Percentiles rank a stretch among this genome's conserved stretches.
phyloP scores from a whole-genome alignment of 2,113 vertebrate genomes.

The Panthera leo region DNA sequence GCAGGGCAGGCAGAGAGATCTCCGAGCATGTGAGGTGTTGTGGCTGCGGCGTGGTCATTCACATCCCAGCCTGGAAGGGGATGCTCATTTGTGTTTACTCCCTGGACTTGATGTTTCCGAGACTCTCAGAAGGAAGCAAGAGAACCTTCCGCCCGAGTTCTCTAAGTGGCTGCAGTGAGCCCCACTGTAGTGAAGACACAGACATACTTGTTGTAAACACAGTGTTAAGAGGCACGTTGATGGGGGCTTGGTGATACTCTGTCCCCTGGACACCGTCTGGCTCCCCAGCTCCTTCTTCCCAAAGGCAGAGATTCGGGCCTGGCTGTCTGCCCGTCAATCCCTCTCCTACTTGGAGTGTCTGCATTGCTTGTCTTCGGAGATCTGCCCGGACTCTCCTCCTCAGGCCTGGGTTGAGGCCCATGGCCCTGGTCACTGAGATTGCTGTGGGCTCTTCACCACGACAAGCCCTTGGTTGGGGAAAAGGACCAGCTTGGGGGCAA shows the following conservation, averaged over 20 bases:
- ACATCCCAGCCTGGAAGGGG: neutral
- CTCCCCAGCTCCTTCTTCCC: neutral
- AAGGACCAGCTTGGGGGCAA: neutral
- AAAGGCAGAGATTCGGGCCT: neutral
- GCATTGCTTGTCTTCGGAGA: neutral
- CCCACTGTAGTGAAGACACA: neutral
- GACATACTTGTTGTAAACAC: neutral
- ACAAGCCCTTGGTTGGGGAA: neutral
- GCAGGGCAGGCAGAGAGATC: neutral
- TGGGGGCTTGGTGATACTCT: neutral
- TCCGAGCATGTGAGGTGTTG: neutral
- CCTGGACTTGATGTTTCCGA: neutral
- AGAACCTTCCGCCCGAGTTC: neutral
- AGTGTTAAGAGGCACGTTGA: neutral
- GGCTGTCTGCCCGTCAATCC: rapidly evolving
- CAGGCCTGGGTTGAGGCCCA: neutral
- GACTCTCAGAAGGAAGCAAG: neutral
- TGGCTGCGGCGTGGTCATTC: neutral
- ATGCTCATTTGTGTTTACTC: neutral
- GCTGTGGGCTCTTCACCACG: neutral
- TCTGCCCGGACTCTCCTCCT: neutral
- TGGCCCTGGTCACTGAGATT: neutral
- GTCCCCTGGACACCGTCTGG: neutral
- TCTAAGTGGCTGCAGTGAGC: neutral
- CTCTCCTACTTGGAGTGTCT: neutral